Base-by-base conservation (phyloP, 2,888 invertebrate species). In the Caenorhabditis afra region DNA sequence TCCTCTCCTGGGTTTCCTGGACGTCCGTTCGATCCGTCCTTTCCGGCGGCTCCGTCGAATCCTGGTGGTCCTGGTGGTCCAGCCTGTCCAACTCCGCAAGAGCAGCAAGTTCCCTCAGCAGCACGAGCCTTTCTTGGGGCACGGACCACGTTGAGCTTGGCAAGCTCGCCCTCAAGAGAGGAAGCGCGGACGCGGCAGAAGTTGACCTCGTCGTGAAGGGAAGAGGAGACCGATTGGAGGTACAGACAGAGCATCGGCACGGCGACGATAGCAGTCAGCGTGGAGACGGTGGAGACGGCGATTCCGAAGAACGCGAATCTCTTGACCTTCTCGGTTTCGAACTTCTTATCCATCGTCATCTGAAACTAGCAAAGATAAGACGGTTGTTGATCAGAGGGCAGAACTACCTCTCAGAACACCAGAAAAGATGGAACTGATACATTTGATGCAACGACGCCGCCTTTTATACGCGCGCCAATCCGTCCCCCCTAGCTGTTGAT, bases 181-280 rank as follows among this genome's bases (percentile, higher is more conserved):
- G 73, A 70, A 49, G 86, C 82, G 16, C 82, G 78, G 35, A 77
- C 78, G 44, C 86, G 83, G 73, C 87, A 87, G 81, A 85, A 87
- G 76, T 86, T 85, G 73, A 87, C 81, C 77, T 87, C 87, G 61
- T 86, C 84, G 62, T 85, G 82, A 67, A 87, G 82, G 45, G 84
- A 77, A 23, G 86, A 85, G 61, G 86, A 86, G 10, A 87, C 84
- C n/a, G 83, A 83, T 74, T 87, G 87, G 49, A 84, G 82, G 73
- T 82, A 84, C 18, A 84, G 68, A 53, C 84, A 84, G 50, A 84
- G 80, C 84, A 84, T 84, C 62, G 84, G 84, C 52, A 84, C 84
- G 35, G 82, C 84, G 41, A 84, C 80, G 50, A 84, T 84, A 47
- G 84, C 84, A 8, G 84, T 84, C 37, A 84, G 73, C 5, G 84